Evolutionary conservation across 1,140 invertebrate species (phyloP).

Genomic region (Cyphomyrmex costatus): DNA sequence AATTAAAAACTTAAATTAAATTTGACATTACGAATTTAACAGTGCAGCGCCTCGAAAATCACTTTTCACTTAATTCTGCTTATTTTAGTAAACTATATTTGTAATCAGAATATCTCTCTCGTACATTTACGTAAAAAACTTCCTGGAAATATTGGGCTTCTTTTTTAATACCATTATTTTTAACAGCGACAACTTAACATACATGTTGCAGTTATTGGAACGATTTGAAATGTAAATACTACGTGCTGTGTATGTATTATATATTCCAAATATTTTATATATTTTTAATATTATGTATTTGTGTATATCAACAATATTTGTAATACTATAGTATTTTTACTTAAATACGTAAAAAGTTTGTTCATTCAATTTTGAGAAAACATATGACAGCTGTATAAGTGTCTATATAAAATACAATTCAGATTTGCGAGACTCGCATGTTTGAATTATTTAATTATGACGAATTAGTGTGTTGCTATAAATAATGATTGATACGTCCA

Average conservation of each 20-base stretch:
- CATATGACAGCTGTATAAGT: not conserved
- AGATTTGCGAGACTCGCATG: conserved; percentile 41
- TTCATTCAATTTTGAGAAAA: not conserved
- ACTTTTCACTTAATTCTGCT: not conserved
- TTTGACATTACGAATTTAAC: not conserved
- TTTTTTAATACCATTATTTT: not conserved
- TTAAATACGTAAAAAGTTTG: not conserved
- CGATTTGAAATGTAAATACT: not conserved
- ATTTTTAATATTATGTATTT: not conserved
- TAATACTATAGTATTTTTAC: not conserved
- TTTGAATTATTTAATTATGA: conserved; percentile 71
- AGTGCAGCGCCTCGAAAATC: not conserved
- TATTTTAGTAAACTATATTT: conserved; percentile 23
- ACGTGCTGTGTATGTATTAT: not conserved
- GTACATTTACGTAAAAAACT: not conserved
- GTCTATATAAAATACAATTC: not conserved
- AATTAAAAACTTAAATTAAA: not conserved
- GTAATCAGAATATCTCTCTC: not conserved
- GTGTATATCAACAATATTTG: not conserved
- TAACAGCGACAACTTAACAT: not conserved
- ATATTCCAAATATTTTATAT: not conserved
- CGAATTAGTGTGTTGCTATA: conserved; percentile 49
- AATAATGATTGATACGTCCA: conserved; percentile 18
- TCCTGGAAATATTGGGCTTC: not conserved
- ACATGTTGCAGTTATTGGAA: conserved; percentile 23